A percentile compares a stretch with the other conserved stretches of the same genome.
Evolutionary conservation across 1,140 invertebrate species (phyloP).

Genomic region (Polypedilum pembai): DNA sequence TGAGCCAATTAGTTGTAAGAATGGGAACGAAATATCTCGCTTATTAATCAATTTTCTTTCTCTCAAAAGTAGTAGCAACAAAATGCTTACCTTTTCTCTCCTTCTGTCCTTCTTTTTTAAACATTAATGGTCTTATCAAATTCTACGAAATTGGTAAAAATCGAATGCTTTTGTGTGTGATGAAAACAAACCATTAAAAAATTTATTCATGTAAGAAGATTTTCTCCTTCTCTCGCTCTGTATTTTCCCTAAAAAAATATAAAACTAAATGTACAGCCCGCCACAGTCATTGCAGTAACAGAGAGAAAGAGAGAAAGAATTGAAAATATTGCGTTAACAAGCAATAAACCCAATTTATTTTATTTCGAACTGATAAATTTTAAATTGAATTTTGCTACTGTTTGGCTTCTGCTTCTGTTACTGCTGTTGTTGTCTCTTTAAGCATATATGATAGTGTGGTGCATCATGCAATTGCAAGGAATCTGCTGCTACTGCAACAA

Average conservation of each 20-base stretch:
- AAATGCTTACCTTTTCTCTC: neutral
- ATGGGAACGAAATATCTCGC: conserved; percentile 11
- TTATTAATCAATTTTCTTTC: conserved; percentile 3
- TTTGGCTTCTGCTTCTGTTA: neutral
- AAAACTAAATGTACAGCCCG: too few relatives aligned
- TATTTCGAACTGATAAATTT: conserved; percentile 19
- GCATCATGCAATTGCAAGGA: conserved; percentile 10
- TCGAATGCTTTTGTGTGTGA: neutral
- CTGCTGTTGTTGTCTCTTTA: neutral
- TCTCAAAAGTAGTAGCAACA: neutral
- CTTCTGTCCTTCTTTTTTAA: neutral
- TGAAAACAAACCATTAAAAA: conserved; percentile 19
- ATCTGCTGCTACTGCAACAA: neutral
- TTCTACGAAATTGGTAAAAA: conserved; percentile 18
- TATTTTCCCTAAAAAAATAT: neutral
- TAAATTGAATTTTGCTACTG: conserved; percentile 18
- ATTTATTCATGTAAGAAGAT: conserved; percentile 19
- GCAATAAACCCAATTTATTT: conserved; percentile 18
- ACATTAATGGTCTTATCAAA: conserved; percentile 18
- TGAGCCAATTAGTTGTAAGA: conserved; percentile 17
- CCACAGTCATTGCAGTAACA: neutral
- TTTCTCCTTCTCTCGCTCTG: too few relatives aligned
- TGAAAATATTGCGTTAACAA: conserved; percentile 18
- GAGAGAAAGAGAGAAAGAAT: neutral
- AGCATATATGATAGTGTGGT: neutral